Evolutionary conservation across 2,797 vertebrate species (phyloP), one percentile per base, ranked within the genome.

Genomic region (Oryzias sinensis): DNA sequence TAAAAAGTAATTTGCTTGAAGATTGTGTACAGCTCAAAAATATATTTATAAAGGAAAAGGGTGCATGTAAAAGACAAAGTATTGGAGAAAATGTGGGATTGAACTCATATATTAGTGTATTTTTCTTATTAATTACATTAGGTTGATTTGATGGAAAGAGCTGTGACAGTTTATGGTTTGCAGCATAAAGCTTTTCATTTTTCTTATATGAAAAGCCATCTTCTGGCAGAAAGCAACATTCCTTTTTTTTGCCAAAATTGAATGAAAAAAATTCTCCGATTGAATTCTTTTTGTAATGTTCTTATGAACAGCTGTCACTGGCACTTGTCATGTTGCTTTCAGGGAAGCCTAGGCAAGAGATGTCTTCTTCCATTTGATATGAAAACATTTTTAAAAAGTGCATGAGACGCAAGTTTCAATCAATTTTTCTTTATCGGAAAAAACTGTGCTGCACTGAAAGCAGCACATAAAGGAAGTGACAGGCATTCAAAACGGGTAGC

Each of bases 361-460:
- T 20, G 0, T 22, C 4, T 20, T 20, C 44, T 20, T 46, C 8
- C 18, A 9, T 45, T 45, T 18, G 6, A 9, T 18, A 6, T 43
- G 15, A 18, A 45, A 45, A 45, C 43, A 45, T 18, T 18, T 17
- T n/a, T 18, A 45, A 56, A 55, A 5, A 3, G 14, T 11, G 20
- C 40, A 2, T 27, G 6, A 4, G 54, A 62, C 15, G 37, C 42
- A 43, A 60, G 40, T 27, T 67, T 15, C 13, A 55, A 63, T 67
- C 20, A 56, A 11, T 25, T 63, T 18, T 7, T 11, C 18, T 29
- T 22, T 49, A 17, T 51, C 8, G 14, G 41, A 5, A 59, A 22
- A 66, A 70, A 44, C 57, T 45, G 44, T n/a, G 17, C 13, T 45
- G 27, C 62, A 65, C 6, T 56, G 58, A 65, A 65, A 53, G 24